A percentile compares a stretch with the other conserved stretches of the same genome.
Evolutionary conservation across 2,797 vertebrate species (phyloP).

Genomic region (Geotria australis): DNA sequence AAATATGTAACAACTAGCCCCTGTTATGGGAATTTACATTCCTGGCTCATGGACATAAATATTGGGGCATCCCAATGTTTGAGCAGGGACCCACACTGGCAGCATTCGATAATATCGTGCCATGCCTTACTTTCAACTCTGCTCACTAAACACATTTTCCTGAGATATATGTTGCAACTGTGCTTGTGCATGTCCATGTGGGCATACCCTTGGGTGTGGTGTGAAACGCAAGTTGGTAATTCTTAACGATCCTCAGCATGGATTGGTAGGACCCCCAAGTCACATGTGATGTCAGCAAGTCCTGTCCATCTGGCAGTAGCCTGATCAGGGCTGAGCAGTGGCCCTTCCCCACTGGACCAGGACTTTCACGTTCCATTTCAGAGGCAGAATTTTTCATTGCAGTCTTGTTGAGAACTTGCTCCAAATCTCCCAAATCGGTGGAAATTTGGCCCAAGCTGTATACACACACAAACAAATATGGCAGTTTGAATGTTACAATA

Average conservation of each 20-base stretch:
- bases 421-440: constrained; percentile 64
- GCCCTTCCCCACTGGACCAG: constrained; percentile 26
- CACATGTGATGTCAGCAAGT: constrained; percentile 61
- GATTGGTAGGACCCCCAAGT: constrained; percentile 60
- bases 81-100: too few relatives aligned
- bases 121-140: too few relatives aligned
- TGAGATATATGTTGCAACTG: too few relatives aligned
- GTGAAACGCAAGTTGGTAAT: constrained; percentile 21
- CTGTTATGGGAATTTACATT: too few relatives aligned
- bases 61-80: too few relatives aligned
- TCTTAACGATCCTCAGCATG: constrained; percentile 73
- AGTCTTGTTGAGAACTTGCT: constrained; percentile 42
- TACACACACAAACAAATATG: background rate
- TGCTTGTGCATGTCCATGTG: too few relatives aligned
- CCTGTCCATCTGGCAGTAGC: constrained; percentile 33
- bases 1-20: too few relatives aligned
- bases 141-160: too few relatives aligned
- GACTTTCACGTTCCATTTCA: background rate
- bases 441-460: constrained; percentile 45
- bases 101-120: too few relatives aligned
- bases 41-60: too few relatives aligned
- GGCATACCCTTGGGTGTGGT: too few relatives aligned
- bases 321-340: constrained; percentile 82
- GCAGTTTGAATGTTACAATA: accelerated
- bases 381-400: background rate